Base-by-base conservation (phyloP, 2,888 invertebrate species). In the Diadegma fenestrale region DNA sequence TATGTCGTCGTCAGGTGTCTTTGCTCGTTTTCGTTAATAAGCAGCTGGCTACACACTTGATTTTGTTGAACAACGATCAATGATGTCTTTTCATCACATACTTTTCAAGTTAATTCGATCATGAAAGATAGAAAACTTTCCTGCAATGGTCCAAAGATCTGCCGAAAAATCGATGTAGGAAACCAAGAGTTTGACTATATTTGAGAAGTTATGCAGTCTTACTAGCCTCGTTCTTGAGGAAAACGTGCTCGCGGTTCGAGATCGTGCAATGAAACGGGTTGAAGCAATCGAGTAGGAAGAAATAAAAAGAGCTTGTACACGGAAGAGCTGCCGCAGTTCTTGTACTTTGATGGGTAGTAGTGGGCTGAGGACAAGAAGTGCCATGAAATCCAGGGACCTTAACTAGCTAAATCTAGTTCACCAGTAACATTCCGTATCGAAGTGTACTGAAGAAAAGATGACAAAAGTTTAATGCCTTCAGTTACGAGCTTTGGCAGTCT, bases 171-270 rank as follows among this genome's bases (percentile, higher is more conserved):
- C 54, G 12, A 22, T 14, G 19, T 26, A 5, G 1, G 1, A 14
- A 17, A 41, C 45, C 14, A 0, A 64, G 41, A 10, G 51, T 82
- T 85, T 51, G 37, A 58, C 79, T 71, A 80, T 71, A 80, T 82
- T 85, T 51, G 71, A 71, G 43, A 58, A 75, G 78, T 63, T 69
- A 82, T 79, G 63, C 64, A 66, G 58, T 58, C 73, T 64, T 81
- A 78, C 73, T 68, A 79, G 76, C 51, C 81, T n/a, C 45, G 54
- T 66, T 17, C 73, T 69, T 41, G 63, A n/a, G 48, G 58, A 69
- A 37, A 75, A 85, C 85, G 85, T 84, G 84, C 76, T 41, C 68
- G 81, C 8, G 71, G 37, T 75, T 51, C 61, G 30, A 2, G n/a
- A 69, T 48, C 48, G 19, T 33, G 8, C 30, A 17, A 33, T 17